A percentile compares a stretch with the other conserved stretches of the same genome.
phyloP scores from a whole-genome alignment of 2,113 vertebrate species.

The Lagenorhynchus albirostris region DNA sequence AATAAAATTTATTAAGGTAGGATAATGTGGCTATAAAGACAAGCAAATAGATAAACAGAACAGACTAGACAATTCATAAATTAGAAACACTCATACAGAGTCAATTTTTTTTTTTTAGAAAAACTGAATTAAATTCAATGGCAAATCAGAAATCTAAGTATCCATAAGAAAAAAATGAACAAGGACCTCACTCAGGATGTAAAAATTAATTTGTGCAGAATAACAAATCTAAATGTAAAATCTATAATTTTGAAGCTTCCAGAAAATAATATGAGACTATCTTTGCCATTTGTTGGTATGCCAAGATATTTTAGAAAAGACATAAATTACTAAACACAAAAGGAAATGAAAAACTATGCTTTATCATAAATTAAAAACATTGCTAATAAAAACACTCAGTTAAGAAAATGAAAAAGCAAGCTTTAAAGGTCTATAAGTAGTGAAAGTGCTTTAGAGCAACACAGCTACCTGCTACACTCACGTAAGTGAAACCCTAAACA shows the following conservation, averaged over 20 bases:
- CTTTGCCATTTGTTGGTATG: background rate
- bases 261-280: background rate
- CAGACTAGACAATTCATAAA: background rate
- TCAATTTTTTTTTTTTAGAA: background rate
- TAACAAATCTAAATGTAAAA: background rate
- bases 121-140: background rate
- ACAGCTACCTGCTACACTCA: background rate
- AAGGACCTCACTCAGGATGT: background rate
- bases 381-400: background rate
- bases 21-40: too few relatives aligned
- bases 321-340: background rate
- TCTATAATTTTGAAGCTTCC: background rate
- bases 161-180: background rate
- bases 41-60: background rate
- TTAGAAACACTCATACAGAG: background rate
- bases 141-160: background rate
- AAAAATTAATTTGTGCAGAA: background rate
- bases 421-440: background rate
- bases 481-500: background rate
- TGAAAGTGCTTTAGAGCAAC: background rate
- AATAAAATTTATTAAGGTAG: too few relatives aligned
- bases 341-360: background rate
- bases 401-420: background rate
- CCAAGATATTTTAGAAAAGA: background rate
- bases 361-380: background rate